Evolutionary conservation across 2,888 invertebrate species (phyloP).

Genomic region (Agrypnus murinus): DNA sequence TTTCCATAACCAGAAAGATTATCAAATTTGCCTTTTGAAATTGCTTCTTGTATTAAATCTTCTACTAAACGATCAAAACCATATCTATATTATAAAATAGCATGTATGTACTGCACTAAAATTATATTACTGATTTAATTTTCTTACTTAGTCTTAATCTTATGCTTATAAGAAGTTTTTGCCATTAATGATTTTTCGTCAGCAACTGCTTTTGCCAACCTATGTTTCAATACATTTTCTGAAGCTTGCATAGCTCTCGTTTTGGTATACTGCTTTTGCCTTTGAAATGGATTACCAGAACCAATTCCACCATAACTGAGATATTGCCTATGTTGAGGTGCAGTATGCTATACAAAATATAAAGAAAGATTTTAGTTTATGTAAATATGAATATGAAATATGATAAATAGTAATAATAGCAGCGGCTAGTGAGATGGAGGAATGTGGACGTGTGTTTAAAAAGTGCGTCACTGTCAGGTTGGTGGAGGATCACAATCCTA

Average conservation of each 20-base stretch:
- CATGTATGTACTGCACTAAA: too few relatives aligned
- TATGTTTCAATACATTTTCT: constrained; percentile 77
- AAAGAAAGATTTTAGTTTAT: not conserved
- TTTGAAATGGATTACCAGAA: constrained; percentile 83
- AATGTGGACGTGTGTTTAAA: too few relatives aligned
- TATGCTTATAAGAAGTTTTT: constrained; percentile 78
- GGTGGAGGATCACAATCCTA: too few relatives aligned
- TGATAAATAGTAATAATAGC: too few relatives aligned
- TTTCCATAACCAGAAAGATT: constrained; percentile 89
- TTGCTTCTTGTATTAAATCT: constrained; percentile 93
- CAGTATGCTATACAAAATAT: constrained; percentile 79
- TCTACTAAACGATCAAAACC: constrained; percentile 92
- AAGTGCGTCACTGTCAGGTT: too few relatives aligned
- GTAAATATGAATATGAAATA: too few relatives aligned
- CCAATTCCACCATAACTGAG: constrained; percentile 87
- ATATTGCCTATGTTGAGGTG: constrained; percentile 92
- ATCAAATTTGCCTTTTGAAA: constrained; percentile 91
- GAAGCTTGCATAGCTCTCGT: constrained; percentile 81
- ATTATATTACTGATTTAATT: too few relatives aligned
- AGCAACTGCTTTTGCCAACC: constrained; percentile 75
- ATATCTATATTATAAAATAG: too few relatives aligned
- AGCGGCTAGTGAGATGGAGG: too few relatives aligned
- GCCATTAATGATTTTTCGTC: constrained; percentile 80
- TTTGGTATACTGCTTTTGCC: constrained; percentile 85
- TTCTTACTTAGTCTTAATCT: constrained; percentile 82